phyloP scores from a whole-genome alignment of 1,140 invertebrate species.

The Trichonephila clavata region DNA sequence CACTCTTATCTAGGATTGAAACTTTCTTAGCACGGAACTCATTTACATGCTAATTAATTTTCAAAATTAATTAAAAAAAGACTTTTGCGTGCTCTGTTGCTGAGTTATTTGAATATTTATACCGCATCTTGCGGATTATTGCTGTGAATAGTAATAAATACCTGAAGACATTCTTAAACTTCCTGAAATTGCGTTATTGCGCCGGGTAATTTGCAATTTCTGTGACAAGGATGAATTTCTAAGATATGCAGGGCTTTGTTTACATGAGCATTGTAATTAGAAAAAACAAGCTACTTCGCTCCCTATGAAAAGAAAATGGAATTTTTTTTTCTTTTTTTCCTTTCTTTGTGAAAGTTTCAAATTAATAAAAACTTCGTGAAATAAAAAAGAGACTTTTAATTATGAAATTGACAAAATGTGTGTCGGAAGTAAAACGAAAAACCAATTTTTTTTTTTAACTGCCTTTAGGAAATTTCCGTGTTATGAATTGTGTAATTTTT shows the following conservation, averaged over 20 bases:
- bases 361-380: not conserved
- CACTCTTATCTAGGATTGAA: not conserved
- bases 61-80: slow-evolving; percentile 50
- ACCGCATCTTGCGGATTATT: slow-evolving; percentile 6
- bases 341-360: not conserved
- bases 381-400: too few species aligned
- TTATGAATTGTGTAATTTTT: too few species aligned
- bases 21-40: not conserved
- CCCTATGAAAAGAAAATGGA: not conserved
- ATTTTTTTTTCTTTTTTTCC: too few species aligned
- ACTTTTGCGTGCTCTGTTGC: not conserved
- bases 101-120: slow-evolving; percentile 34
- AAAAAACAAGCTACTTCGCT: not conserved
- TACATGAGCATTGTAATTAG: not conserved
- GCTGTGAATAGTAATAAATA: not conserved
- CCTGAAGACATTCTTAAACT: not conserved
- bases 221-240: not conserved
- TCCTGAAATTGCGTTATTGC: not conserved
- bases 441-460: too few species aligned
- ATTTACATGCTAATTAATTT: slow-evolving; percentile 55
- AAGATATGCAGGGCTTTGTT: not conserved
- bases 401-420: too few species aligned
- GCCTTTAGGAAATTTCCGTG: too few species aligned
- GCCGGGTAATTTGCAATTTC: not conserved
- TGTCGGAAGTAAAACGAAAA: too few species aligned